These are phyloP conservation scores for Oryzias sinensis DNA, from an alignment of 2,797 vertebrate genomes.

Conservation along the genomic window DNA sequence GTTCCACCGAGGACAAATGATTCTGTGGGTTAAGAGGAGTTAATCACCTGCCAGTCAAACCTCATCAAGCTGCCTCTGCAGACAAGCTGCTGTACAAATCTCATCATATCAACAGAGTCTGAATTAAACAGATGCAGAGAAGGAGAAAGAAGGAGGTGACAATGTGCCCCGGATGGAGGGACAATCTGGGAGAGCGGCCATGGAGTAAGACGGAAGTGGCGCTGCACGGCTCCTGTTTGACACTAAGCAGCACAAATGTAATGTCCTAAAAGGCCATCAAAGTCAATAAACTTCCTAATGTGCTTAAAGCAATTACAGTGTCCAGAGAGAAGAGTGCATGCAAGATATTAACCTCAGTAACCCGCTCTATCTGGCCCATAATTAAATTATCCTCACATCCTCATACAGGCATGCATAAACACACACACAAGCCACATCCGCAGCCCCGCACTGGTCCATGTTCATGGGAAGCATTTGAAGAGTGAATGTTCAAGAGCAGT, in stretches of 20 bases:
- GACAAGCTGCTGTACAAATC: slow-evolving; percentile 62
- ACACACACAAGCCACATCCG: slow-evolving; percentile 15
- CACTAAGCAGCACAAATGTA: slow-evolving; percentile 73
- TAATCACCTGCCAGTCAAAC: slow-evolving; percentile 76
- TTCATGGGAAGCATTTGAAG: slow-evolving; percentile 21
- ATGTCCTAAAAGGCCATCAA: slow-evolving; percentile 78
- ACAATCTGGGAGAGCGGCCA: slow-evolving; percentile 20
- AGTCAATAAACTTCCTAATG: slow-evolving; percentile 80
- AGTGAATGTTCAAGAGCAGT: not conserved
- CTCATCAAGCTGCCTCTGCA: slow-evolving; percentile 63
- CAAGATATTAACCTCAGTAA: slow-evolving; percentile 79
- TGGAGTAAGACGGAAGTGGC: slow-evolving; percentile 46
- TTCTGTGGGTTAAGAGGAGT: slow-evolving; percentile 76
- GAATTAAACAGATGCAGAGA: slow-evolving; percentile 61
- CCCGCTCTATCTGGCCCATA: slow-evolving; percentile 71
- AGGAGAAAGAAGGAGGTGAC: slow-evolving; percentile 47
- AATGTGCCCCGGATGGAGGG: slow-evolving; percentile 15
- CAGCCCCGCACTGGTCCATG: slow-evolving; percentile 21
- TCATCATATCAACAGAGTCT: slow-evolving; percentile 65
- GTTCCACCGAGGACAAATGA: slow-evolving; percentile 66
- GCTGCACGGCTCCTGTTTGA: slow-evolving; percentile 64
- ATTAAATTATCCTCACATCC: slow-evolving; percentile 78
- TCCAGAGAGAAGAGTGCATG: slow-evolving; percentile 72
- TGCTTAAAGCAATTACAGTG: slow-evolving; percentile 79
- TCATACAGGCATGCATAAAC: slow-evolving; percentile 48